Evolutionary conservation across 2,888 invertebrate genomes (phyloP).

Genomic region (Campoletis raptor): DNA sequence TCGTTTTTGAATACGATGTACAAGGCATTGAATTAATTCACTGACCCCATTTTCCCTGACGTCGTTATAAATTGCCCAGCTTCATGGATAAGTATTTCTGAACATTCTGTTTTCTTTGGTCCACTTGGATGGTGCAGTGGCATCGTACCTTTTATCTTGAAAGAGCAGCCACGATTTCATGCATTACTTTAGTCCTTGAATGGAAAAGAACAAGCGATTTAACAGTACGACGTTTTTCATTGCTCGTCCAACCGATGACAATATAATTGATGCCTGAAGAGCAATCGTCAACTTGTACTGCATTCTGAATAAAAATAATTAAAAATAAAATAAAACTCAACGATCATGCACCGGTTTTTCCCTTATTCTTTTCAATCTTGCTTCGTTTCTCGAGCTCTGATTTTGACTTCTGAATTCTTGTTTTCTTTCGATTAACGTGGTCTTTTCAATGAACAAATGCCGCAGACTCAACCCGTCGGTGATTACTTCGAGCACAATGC

Average conservation of each 20-base stretch:
- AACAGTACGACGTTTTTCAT: neutral
- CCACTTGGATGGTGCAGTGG: neutral
- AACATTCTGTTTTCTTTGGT: neutral
- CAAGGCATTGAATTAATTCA: neutral
- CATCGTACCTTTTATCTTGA: conserved; percentile 5
- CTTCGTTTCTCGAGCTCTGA: neutral
- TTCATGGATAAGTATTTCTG: neutral
- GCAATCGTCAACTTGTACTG: conserved; percentile 19
- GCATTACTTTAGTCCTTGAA: neutral
- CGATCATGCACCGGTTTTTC: neutral
- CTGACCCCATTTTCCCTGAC: neutral
- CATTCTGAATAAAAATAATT: conserved; percentile 7
- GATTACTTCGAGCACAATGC: neutral
- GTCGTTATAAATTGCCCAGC: neutral
- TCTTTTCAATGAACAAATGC: neutral
- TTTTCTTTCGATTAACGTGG: neutral
- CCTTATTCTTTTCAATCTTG: neutral
- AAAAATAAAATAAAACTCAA: conserved; percentile 7
- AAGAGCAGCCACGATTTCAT: neutral
- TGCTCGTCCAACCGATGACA: conserved; percentile 45
- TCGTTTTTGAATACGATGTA: neutral
- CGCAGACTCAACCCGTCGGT: neutral
- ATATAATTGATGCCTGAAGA: conserved; percentile 49
- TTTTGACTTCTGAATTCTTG: neutral
- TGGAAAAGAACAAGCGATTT: conserved; percentile 10